Base-by-base conservation (phyloP, 2,113 vertebrate genomes). In the Verasper variegatus region DNA sequence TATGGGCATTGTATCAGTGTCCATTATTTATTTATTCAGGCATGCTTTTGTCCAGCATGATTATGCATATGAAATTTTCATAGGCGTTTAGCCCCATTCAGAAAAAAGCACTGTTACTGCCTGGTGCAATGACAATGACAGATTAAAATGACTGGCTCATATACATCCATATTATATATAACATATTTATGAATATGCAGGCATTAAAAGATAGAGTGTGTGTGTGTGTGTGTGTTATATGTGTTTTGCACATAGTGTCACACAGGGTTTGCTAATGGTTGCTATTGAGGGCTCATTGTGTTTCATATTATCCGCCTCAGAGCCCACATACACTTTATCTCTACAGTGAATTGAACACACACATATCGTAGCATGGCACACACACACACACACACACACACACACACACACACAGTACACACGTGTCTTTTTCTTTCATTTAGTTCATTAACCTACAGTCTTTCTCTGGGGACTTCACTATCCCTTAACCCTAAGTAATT, bases 11-110 rank as follows among this genome's bases (percentile, higher is more conserved):
- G 64, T 71, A 51, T 73, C 68, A 18, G 55, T 51, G 61, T 17
- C 15, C 11, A 24, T 26, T 76, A 81, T 80, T 77, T 76, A 72
- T 85, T 83, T 86, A 82, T 89, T 81, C 54, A 65, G 64, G 40
- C 67, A 56, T 24, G 21, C 55, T 78, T 67, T 83, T 61, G 67
- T 70, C 71, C 67, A 60, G 27, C 57, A 54, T 74, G 64, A 45
- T 66, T 52, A 67, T 82, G 64, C 79, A 59, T 65, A 52, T 84
- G 35, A 81, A 67, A 82, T 75, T 31, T 71, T 78, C 71, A 84
- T 77, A 35, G 20, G 54, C 47, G 20, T 59, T 64, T 40, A 78
- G 52, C 49, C 45, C 20, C 51, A 18, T 49, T 54, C 20, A 54
- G 51, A 54, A n/a, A 49, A 18, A n/a, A 54, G 7, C 51, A 7